A percentile compares a stretch with the other conserved stretches of the same genome.
phyloP scores from a whole-genome alignment of 2,113 vertebrate genomes.

The Tretioscincus oriximinensis region DNA sequence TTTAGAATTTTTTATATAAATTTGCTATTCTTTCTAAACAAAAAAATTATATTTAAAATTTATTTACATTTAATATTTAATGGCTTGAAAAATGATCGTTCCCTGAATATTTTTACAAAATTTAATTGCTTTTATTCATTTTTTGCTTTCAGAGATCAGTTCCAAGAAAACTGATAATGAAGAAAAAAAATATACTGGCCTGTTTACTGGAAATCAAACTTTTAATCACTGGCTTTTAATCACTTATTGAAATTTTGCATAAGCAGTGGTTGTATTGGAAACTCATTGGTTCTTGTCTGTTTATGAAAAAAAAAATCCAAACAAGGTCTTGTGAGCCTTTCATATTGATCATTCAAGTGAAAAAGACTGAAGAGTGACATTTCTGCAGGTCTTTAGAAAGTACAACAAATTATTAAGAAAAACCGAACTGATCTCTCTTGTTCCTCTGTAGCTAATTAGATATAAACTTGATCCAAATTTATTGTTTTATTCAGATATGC shows the following conservation, averaged over 20 bases:
- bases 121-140: background rate
- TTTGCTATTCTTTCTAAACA: background rate
- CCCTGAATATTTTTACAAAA: background rate
- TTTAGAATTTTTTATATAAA: no score
- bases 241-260: no score
- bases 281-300: no score
- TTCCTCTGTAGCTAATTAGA: conserved; percentile 43
- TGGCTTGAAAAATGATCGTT: conserved; percentile 19
- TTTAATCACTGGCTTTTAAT: no score
- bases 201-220: background rate
- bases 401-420: no score
- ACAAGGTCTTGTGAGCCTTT: background rate
- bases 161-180: background rate
- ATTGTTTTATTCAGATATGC: conserved; percentile 61
- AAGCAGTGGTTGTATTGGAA: no score
- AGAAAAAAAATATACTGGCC: background rate
- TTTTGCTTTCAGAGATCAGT: background rate
- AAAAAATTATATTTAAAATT: no score
- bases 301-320: no score
- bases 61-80: background rate
- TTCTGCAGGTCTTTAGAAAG: conserved; percentile 32
- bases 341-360: conserved; percentile 4
- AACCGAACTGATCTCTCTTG: conserved; percentile 35
- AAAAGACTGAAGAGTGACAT: conserved; percentile 48
- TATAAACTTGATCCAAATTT: conserved; percentile 59